These are phyloP conservation scores for Dermatophagoides farinae DNA, from an alignment of 1,140 invertebrate genomes.

Conservation along the genomic window DNA sequence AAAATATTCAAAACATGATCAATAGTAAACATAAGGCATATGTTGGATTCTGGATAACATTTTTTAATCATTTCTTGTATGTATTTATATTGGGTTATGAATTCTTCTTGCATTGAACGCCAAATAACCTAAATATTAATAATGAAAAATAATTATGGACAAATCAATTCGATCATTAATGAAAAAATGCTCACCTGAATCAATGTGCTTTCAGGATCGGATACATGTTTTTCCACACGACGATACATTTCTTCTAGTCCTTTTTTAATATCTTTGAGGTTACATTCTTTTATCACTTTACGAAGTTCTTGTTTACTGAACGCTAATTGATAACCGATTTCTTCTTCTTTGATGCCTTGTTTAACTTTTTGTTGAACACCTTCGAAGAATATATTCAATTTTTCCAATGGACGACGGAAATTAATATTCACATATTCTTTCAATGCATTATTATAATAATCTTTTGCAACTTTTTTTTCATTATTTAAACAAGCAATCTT, in stretches of 20 bases:
- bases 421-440: constrained; percentile 71
- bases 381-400: constrained; percentile 91
- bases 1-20: constrained; percentile 88
- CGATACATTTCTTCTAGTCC: constrained; percentile 74
- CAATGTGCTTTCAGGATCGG: constrained; percentile 69
- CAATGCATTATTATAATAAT: constrained; percentile 64
- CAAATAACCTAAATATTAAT: constrained; percentile 59
- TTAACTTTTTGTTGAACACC: constrained; percentile 72
- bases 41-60: constrained; percentile 89
- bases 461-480: constrained; percentile 72
- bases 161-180: not conserved
- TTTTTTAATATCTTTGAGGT: constrained; percentile 77
- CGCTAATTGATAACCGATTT: constrained; percentile 91
- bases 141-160: not conserved
- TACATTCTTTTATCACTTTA: constrained; percentile 87
- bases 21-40: constrained; percentile 85
- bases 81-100: constrained; percentile 85
- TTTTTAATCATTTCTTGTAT: constrained; percentile 78
- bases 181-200: constrained; percentile 38
- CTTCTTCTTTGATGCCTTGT: constrained; percentile 82
- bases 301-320: constrained; percentile 90
- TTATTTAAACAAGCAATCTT: constrained; percentile 75
- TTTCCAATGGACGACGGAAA: constrained; percentile 84
- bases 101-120: constrained; percentile 98
- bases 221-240: constrained; percentile 91